Conservation (phyloP, 2,113 vertebrate genomes). For the Corythaeola cristata region DNA sequence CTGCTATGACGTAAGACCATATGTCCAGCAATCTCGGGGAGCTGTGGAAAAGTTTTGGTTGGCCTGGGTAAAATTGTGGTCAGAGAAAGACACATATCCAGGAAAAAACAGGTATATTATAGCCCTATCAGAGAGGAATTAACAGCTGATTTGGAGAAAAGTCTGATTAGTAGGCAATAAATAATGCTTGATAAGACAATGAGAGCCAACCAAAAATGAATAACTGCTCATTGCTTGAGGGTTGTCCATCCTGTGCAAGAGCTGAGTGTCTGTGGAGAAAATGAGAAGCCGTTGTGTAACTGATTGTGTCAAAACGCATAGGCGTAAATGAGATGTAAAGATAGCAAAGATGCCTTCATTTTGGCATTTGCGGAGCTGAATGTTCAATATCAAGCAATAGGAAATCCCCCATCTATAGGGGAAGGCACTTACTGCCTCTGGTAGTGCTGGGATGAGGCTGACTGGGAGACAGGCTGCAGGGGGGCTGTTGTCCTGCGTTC, state of each 20-base stretch:
- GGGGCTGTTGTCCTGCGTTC: background rate
- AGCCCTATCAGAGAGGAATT: background rate
- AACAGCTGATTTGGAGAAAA: background rate
- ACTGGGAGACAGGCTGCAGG: background rate
- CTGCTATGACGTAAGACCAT: background rate
- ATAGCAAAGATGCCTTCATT: background rate
- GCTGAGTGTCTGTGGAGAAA: background rate
- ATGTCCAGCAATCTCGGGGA: background rate
- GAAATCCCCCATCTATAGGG: background rate
- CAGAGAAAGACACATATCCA: background rate
- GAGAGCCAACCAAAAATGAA: background rate
- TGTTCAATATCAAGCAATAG: background rate
- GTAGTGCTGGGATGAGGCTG: background rate
- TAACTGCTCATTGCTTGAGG: background rate
- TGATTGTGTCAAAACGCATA: background rate
- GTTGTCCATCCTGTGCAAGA: background rate
- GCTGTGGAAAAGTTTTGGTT: background rate
- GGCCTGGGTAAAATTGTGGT: background rate
- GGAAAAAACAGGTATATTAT: background rate
- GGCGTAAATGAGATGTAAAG: background rate
- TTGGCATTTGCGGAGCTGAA: background rate
- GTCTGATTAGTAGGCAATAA: background rate
- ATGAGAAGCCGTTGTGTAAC: background rate
- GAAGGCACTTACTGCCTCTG: background rate
- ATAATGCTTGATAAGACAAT: background rate